Conservation (phyloP, 2,797 vertebrate genomes). For the Gadopsis marmoratus region DNA sequence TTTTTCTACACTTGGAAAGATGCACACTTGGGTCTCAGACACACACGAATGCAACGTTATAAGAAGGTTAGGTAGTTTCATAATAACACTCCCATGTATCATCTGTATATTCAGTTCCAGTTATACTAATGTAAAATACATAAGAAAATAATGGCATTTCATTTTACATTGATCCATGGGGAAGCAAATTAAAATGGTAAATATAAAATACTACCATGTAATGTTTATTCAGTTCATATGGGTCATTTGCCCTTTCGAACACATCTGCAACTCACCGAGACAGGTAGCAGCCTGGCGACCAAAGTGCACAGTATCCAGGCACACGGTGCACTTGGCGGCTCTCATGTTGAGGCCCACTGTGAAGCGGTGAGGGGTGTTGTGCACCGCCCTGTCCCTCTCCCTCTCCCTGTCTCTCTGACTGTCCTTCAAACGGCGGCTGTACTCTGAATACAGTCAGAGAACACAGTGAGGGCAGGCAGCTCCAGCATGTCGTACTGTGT, state of each 20-base stretch:
- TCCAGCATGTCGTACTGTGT: conserved; percentile 4
- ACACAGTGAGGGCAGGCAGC: conserved; percentile 54
- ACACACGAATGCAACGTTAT: background rate
- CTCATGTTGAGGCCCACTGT: conserved; percentile 98
- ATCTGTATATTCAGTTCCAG: background rate
- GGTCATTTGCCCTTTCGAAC: background rate
- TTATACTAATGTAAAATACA: background rate
- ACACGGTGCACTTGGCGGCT: conserved; percentile 97
- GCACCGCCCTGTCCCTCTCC: conserved; percentile 76
- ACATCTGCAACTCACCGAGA: conserved; percentile 86
- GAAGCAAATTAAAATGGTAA: background rate
- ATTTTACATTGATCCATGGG: background rate
- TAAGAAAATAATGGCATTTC: background rate
- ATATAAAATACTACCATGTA: background rate
- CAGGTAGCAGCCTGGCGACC: conserved; percentile 97
- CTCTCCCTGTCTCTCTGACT: conserved; percentile 85
- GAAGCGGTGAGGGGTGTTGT: conserved; percentile 96
- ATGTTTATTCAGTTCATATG: background rate
- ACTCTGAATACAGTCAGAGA: conserved; percentile 87
- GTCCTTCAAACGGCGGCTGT: conserved; percentile 95
- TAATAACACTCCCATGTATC: background rate
- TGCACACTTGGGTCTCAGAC: background rate
- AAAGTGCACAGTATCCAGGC: conserved; percentile 98
- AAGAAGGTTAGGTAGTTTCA: background rate
- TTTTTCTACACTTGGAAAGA: background rate